Percentiles rank a stretch among this genome's conserved stretches.
Evolutionary conservation across 2,113 vertebrate genomes (phyloP).

Genomic region (Tyrannus savana): DNA sequence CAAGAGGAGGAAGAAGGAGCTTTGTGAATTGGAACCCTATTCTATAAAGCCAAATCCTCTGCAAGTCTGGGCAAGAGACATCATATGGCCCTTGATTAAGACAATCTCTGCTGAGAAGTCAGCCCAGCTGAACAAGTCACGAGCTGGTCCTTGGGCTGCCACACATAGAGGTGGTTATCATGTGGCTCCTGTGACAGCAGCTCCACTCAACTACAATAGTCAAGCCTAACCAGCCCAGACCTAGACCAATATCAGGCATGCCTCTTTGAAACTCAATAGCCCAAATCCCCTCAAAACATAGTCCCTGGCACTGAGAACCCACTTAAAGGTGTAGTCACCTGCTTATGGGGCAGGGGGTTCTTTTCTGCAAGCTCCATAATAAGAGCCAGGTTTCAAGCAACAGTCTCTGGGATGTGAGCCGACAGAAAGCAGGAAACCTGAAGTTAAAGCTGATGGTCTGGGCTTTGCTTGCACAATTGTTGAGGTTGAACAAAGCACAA

Average conservation of each 20-base stretch:
- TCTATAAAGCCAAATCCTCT: conserved; percentile 22
- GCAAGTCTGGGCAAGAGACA: background rate
- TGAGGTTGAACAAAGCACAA: conserved; percentile 31
- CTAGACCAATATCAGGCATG: background rate
- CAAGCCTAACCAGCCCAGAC: background rate
- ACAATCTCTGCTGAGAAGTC: background rate
- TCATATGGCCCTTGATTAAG: rapidly evolving
- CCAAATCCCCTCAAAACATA: background rate
- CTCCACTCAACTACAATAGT: background rate
- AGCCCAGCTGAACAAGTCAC: background rate
- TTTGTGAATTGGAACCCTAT: background rate
- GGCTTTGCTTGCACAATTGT: conserved; percentile 15
- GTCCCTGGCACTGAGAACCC: background rate
- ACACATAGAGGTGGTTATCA: background rate
- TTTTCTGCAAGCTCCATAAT: background rate
- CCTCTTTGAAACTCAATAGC: background rate
- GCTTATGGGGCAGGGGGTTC: background rate
- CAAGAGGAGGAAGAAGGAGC: background rate
- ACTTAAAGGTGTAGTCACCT: background rate
- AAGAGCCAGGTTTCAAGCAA: background rate
- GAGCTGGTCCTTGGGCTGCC: background rate
- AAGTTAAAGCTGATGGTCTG: background rate
- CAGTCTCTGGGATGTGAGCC: background rate
- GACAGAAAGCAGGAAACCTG: conserved; percentile 48
- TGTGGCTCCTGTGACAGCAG: background rate